A percentile compares a stretch with the other conserved stretches of the same genome.
Conservation (phyloP, 2,888 invertebrate species). For the Macaria liturata region DNA sequence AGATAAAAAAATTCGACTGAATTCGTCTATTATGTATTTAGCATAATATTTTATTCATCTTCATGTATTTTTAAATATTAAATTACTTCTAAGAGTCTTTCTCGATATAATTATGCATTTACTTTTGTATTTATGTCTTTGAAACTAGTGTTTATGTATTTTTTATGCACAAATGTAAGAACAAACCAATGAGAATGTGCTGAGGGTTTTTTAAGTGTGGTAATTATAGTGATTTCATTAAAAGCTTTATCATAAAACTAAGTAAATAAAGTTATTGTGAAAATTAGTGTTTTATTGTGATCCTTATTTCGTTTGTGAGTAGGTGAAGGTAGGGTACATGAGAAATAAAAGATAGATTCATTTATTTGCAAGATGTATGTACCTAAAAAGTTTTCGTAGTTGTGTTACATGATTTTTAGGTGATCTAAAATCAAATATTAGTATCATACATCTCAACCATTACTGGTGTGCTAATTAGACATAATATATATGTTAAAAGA, state of each 20-base stretch:
- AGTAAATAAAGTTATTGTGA: slow-evolving; percentile 54
- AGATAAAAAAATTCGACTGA: slow-evolving; percentile 4
- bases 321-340: too few relatives aligned
- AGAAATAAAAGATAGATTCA: too few relatives aligned
- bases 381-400: too few relatives aligned
- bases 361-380: too few relatives aligned
- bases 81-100: slow-evolving; percentile 3
- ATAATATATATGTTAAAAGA: too few relatives aligned
- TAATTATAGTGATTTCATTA: slow-evolving; percentile 48
- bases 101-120: slow-evolving; percentile 19
- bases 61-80: not conserved
- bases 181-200: slow-evolving; percentile 23
- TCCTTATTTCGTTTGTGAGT: too few relatives aligned
- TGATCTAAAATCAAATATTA: too few relatives aligned
- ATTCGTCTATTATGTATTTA: slow-evolving; percentile 6
- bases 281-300: slow-evolving; percentile 35
- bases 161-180: slow-evolving; percentile 35
- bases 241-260: slow-evolving; percentile 55
- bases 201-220: slow-evolving; percentile 37
- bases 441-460: too few relatives aligned
- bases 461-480: too few relatives aligned
- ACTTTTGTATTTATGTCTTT: slow-evolving; percentile 19
- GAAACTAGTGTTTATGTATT: slow-evolving; percentile 10
- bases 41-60: slow-evolving; percentile 4
- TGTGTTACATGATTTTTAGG: too few relatives aligned